phyloP scores from a whole-genome alignment of 2,888 invertebrate species.

The Eubasilissa splendida region DNA sequence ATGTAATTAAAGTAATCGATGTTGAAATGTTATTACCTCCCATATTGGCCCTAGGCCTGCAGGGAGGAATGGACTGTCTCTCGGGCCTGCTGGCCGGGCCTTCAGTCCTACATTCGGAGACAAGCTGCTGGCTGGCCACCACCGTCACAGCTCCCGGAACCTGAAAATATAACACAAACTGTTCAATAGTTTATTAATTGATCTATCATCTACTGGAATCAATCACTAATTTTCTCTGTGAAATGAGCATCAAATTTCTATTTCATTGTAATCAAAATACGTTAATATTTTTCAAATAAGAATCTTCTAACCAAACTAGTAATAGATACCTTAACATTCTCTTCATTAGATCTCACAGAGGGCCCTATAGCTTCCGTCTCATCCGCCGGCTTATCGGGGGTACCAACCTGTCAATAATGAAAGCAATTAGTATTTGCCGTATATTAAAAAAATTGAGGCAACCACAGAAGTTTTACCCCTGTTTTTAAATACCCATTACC shows the following conservation, averaged over 20 bases:
- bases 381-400: slow-evolving; percentile 67
- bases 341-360: slow-evolving; percentile 67
- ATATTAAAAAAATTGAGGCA: too few relatives aligned
- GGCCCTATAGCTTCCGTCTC: slow-evolving; percentile 72
- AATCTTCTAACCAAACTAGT: too few relatives aligned
- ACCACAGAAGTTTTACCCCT: too few relatives aligned
- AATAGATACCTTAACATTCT: slow-evolving; percentile 67
- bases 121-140: slow-evolving; percentile 60
- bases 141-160: slow-evolving; percentile 27
- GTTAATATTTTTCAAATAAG: too few relatives aligned
- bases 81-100: slow-evolving; percentile 64
- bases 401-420: slow-evolving; percentile 38
- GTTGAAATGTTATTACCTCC: slow-evolving; percentile 46
- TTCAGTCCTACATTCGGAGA: slow-evolving; percentile 58
- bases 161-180: slow-evolving; percentile 1
- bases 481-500: too few relatives aligned
- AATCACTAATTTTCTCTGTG: too few relatives aligned
- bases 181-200: too few relatives aligned
- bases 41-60: slow-evolving; percentile 66
- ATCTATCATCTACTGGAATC: too few relatives aligned
- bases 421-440: background rate
- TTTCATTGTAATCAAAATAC: too few relatives aligned
- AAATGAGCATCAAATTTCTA: too few relatives aligned
- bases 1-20: too few relatives aligned
- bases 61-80: slow-evolving; percentile 69